Conservation (phyloP, 2,797 vertebrate species). For the Psittacula derbiana region DNA sequence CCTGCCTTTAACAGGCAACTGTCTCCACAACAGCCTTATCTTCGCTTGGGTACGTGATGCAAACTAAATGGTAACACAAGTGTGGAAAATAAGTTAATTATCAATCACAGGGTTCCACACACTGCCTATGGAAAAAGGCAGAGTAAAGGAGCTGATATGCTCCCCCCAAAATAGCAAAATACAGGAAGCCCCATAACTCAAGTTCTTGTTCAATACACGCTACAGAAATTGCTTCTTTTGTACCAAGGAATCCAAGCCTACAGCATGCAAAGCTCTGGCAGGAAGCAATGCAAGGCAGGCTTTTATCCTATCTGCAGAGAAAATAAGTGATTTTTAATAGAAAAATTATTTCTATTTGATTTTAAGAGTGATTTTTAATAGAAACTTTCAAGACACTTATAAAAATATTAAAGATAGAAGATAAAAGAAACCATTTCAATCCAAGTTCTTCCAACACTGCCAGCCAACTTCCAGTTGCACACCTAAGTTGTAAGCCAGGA, state of each 20-base stretch:
- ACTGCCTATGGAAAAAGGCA: not conserved
- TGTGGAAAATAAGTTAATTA: not conserved
- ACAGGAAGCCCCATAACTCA: not conserved
- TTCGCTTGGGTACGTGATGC: rapidly evolving
- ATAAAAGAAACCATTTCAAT: not conserved
- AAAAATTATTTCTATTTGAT: not conserved
- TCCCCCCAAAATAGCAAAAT: not conserved
- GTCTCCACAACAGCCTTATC: not conserved
- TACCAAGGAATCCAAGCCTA: not conserved
- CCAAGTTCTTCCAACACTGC: not conserved
- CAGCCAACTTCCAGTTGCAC: not conserved
- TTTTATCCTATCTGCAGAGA: not conserved
- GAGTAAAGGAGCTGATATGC: not conserved
- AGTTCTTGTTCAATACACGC: not conserved
- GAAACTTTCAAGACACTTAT: not conserved
- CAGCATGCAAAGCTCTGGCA: not conserved
- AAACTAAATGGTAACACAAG: not conserved
- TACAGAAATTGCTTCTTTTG: not conserved
- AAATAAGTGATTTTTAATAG: not conserved
- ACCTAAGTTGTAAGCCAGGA: not conserved
- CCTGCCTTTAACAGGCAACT: not conserved
- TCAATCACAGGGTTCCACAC: not conserved
- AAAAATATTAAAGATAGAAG: not conserved
- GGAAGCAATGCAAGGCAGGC: not conserved
- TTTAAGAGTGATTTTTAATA: not conserved